A percentile compares a stretch with the other conserved stretches of the same genome.
Conservation (phyloP, 2,113 vertebrate genomes). For the Istiophorus platypterus region DNA sequence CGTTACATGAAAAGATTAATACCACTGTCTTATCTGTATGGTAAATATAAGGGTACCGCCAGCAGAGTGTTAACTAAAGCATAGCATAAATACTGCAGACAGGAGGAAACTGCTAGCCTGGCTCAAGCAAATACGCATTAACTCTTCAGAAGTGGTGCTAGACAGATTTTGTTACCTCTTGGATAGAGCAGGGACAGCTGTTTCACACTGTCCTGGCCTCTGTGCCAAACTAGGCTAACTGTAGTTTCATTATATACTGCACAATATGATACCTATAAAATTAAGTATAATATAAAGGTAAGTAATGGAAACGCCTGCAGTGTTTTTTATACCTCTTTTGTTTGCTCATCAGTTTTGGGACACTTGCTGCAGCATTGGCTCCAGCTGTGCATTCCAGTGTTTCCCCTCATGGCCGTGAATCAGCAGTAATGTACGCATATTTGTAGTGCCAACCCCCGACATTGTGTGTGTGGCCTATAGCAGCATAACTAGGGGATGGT, state of each 20-base stretch:
- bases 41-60: background rate
- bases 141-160: background rate
- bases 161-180: background rate
- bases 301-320: background rate
- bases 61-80: background rate
- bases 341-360: constrained; percentile 49
- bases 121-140: background rate
- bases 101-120: background rate
- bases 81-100: background rate
- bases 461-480: too few species aligned
- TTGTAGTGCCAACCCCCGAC: background rate
- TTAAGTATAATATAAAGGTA: background rate
- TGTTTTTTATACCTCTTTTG: constrained; percentile 11
- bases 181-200: background rate
- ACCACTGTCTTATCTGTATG: background rate
- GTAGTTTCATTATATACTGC: background rate
- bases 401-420: constrained; percentile 34
- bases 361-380: constrained; percentile 20
- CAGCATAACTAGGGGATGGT: too few species aligned
- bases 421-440: constrained; percentile 18
- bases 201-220: background rate
- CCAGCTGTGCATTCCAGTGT: constrained; percentile 18
- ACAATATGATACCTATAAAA: background rate
- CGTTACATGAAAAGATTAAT: background rate
- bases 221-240: background rate